Base-by-base conservation (phyloP, 64 coral and sea anemone genomes). In the Acropora tenuis region DNA sequence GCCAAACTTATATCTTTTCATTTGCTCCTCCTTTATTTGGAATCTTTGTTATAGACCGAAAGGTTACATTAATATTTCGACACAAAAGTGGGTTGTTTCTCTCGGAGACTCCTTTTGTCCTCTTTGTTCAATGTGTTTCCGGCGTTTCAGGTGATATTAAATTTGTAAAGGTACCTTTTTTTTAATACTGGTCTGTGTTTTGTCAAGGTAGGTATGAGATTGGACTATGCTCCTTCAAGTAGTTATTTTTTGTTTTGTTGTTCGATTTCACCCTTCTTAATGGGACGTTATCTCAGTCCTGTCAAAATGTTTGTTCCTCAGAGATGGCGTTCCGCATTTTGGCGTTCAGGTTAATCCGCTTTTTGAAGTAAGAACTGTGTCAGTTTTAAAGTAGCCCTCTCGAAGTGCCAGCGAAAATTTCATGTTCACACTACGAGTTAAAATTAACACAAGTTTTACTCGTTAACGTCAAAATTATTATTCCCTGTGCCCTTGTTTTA, bases 11-110 rank as follows among this genome's bases (percentile, higher is more conserved):
- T 30, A 30, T 12, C 17, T 17, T 72, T 71, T 72, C 63, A 65
- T 65, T 20, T 72, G 43, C 49, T 85, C 50, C 18, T 71, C 61
- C 72, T 12, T 71, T 45, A 5, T 30, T 61, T 41, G 79, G 5
- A 11, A 50, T 2, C 66, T 46, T 68, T 3, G 63, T 49, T 85
- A 17, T 68, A 71, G 48, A 30, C 7, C 47, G 5, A 48, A 43
- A 71, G 65, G 48, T 12, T 71, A 9, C 13, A 30, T 85, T 71
- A 71, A 85, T 49, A 48, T 49, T 85, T 9, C 63, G 15, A 84
- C 61, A 84, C 82, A 85, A 85, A 30, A 85, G 82, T 48, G 43
- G 47, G 40, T 69, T 85, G 82, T 85, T 7, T 63, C 52, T 3
- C 30, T 30, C 30, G 30, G 30, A 30, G 30, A 30, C 30, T 30